Evolutionary conservation across 2,113 vertebrate genomes (phyloP), one percentile per base, ranked within the genome.

Genomic region (Strigops habroptila): DNA sequence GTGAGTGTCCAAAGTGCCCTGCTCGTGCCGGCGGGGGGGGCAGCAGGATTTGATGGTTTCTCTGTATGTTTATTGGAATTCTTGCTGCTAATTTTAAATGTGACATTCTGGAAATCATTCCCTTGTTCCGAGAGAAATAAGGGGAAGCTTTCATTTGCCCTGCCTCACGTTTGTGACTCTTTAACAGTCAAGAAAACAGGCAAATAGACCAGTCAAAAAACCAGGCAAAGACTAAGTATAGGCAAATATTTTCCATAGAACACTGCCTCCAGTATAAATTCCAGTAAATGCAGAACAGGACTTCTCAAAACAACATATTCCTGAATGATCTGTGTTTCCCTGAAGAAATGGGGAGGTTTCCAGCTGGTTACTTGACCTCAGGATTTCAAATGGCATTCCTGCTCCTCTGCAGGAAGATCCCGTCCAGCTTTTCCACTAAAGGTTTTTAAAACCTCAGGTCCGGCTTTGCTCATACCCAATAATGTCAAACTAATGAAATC

Each of bases 251-350:
- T 96, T 93, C 93, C 86, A 1, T 10, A 15, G 37, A 73, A 6
- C 64, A 1, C 92, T 92, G 81, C 74, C 91, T 91, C 48, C 77
- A 51, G 55, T 51, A 7, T 23, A 7, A 71, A 67, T 95, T 95
- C 94, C 86, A 64, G 93, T 93, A 89, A 97, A 78, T n/a, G 43
- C 35, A 27, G 1, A n/a, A 57, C 82, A 88, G 52, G 82, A 51
- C 51, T 84, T 84, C 94, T 92, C 28, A 6, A 76, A 95, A 82
- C 30, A 25, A 49, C 17, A 0, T 57, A 21, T 68, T 77, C 94
- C 86, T 55, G 39, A 91, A 87, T 95, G 77, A 68, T 88, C 76
- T 86, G 8, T 14, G 3, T 82, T 95, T 95, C 89, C 77, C 81
- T 78, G 83, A 89, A 95, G 73, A 28, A 73, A 28, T 2, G 2